Conservation (phyloP, 2,113 vertebrate species). For the Aviceda subcristata region DNA sequence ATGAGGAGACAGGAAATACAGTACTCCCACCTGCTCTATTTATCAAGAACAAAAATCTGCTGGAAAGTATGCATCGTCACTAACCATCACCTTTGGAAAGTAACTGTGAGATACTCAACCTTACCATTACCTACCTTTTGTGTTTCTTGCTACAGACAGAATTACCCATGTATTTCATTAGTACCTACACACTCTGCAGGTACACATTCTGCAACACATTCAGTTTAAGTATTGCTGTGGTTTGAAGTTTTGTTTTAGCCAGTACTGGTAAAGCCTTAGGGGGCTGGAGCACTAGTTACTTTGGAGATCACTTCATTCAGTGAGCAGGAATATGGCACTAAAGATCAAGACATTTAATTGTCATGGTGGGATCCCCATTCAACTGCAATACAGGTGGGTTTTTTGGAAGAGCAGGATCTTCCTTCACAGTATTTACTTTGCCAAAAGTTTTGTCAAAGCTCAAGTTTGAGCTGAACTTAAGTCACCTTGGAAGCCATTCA, state of each 20-base stretch:
- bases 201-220: background rate
- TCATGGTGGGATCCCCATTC: background rate
- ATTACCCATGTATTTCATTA: background rate
- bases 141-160: background rate
- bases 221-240: background rate
- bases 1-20: background rate
- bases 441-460: background rate
- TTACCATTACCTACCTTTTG: background rate
- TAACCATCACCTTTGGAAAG: background rate
- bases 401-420: background rate
- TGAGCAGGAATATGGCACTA: rapidly evolving
- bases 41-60: background rate
- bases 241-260: background rate
- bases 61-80: background rate
- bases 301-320: background rate
- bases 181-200: background rate
- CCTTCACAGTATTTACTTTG: background rate
- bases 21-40: background rate
- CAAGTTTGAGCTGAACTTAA: background rate
- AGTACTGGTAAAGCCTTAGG: background rate
- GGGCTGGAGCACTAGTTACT: background rate
- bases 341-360: background rate
- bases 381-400: background rate
- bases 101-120: background rate
- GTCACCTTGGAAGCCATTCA: background rate